Percentiles rank a stretch among this genome's conserved stretches.
These are phyloP conservation scores for Bombus confusus DNA, from an alignment of 1,140 invertebrate species.

Conservation along the genomic window DNA sequence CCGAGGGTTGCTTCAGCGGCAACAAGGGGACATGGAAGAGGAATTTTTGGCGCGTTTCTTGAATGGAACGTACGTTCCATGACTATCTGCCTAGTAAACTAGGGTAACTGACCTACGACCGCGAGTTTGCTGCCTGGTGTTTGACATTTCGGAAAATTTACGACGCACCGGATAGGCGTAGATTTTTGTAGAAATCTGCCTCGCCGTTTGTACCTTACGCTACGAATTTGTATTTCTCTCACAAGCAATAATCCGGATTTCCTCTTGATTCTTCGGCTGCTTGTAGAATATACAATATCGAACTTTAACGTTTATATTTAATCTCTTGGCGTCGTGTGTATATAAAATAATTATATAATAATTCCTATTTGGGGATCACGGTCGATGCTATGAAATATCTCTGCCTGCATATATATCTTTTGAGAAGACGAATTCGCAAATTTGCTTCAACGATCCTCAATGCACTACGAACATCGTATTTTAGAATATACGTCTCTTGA, in stretches of 20 bases:
- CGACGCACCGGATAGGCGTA: not conserved
- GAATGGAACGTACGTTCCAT: not conserved
- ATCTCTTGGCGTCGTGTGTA: too few relatives aligned
- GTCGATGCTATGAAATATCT: not conserved
- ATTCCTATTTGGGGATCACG: not conserved
- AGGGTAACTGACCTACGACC: not conserved
- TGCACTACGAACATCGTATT: not conserved
- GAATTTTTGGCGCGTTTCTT: conserved; percentile 5
- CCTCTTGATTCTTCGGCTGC: not conserved
- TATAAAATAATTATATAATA: too few relatives aligned
- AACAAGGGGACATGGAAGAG: not conserved
- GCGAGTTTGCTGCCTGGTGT: not conserved
- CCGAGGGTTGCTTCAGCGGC: not conserved
- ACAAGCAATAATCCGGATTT: not conserved
- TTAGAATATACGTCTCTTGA: not conserved
- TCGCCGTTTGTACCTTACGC: not conserved
- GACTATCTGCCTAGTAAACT: not conserved
- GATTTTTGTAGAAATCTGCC: not conserved
- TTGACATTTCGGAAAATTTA: not conserved
- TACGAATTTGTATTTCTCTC: not conserved
- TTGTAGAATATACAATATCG: too few relatives aligned
- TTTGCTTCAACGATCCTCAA: not conserved
- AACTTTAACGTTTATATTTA: too few relatives aligned
- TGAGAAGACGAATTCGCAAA: too few relatives aligned
- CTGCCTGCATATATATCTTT: too few relatives aligned